Evolutionary conservation across 2,113 vertebrate genomes (phyloP).

Genomic region (Tichodroma muraria): DNA sequence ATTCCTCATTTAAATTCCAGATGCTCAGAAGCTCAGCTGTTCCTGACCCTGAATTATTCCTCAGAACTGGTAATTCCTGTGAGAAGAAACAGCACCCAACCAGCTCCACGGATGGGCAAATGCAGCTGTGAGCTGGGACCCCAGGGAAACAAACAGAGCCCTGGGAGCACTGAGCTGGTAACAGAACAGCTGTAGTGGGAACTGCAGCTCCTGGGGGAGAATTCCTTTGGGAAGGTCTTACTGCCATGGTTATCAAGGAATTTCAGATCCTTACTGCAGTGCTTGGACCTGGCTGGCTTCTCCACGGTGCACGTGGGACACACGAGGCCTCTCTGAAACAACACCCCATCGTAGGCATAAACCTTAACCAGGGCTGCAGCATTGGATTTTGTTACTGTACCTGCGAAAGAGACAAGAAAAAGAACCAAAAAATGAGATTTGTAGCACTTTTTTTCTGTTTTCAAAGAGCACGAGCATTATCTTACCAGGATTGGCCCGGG

Average conservation of each 20-base stretch:
- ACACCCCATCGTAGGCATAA: constrained; percentile 80
- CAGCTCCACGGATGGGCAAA: neutral
- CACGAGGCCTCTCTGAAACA: constrained; percentile 75
- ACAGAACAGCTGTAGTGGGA: neutral
- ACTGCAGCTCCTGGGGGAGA: neutral
- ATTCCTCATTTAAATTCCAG: neutral
- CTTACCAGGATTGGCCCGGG: constrained; percentile 82
- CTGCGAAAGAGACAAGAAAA: constrained; percentile 56
- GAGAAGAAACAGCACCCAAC: neutral
- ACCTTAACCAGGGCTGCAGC: constrained; percentile 64
- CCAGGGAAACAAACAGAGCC: neutral
- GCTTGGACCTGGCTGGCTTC: constrained; percentile 94
- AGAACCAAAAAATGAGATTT: neutral
- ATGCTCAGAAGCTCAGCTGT: neutral
- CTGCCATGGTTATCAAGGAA: neutral
- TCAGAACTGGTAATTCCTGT: neutral
- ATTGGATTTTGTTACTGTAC: constrained; percentile 80
- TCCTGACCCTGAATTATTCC: neutral
- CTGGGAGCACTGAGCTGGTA: neutral
- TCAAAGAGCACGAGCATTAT: neutral
- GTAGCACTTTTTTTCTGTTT: neutral
- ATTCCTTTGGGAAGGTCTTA: neutral
- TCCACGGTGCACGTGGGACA: constrained; percentile 81
- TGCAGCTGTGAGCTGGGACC: neutral
- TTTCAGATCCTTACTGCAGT: constrained; percentile 80